These are phyloP conservation scores for Pentalonia nigronervosa DNA, from an alignment of 1,140 invertebrate genomes.

Conservation along the genomic window DNA sequence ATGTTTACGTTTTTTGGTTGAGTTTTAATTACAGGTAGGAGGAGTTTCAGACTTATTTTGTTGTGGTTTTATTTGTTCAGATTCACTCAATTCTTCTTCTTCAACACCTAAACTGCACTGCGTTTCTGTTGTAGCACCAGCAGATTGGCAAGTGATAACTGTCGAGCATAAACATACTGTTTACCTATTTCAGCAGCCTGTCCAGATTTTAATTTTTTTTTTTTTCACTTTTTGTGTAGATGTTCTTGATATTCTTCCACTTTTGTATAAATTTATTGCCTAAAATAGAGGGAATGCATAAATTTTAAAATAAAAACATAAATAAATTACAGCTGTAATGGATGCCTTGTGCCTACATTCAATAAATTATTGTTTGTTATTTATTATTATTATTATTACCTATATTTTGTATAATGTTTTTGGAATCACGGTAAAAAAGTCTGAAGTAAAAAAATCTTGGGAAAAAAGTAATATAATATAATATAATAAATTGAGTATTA, in stretches of 20 bases:
- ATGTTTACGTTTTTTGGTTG: neutral
- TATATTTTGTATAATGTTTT: too few species aligned
- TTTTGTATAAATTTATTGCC: neutral
- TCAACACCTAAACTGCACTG: neutral
- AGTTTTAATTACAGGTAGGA: neutral
- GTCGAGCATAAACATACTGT: constrained; percentile 33
- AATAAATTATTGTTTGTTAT: too few species aligned
- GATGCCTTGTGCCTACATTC: too few species aligned
- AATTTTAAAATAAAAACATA: neutral
- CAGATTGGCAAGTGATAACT: constrained; percentile 17
- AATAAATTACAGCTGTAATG: too few species aligned
- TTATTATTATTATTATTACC: too few species aligned
- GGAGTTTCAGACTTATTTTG: neutral
- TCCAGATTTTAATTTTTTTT: constrained; percentile 26
- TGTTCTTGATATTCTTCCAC: neutral
- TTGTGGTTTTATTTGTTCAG: neutral
- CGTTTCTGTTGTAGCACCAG: constrained; percentile 16
- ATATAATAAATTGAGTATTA: too few species aligned
- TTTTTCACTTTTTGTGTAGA: neutral
- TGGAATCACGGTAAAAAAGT: too few species aligned
- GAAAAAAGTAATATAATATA: too few species aligned
- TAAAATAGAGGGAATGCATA: neutral
- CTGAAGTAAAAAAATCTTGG: too few species aligned
- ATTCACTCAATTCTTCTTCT: neutral
- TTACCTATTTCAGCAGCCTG: neutral